Base-by-base conservation (phyloP, 2,797 vertebrate species). In the Gadopsis bispinosus region DNA sequence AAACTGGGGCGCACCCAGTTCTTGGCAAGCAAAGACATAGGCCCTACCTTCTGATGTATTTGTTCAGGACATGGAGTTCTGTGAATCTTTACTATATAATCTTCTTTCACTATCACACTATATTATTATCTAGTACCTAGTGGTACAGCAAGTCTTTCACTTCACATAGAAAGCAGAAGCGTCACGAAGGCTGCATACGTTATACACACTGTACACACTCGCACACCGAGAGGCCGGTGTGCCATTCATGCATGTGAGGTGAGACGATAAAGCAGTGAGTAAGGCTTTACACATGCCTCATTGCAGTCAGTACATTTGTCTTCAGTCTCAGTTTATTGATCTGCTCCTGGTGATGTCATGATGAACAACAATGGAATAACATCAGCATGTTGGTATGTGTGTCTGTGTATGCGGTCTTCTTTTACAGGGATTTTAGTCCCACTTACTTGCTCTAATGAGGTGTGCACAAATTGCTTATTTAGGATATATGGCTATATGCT, bases 191-290 rank as follows among this genome's bases (percentile, higher is more conserved):
- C 33, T 10, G 17, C 14, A 13, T 45, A 16, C 13, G 22, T 17
- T 19, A 12, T 35, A 41, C 1, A 39, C 37, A 54, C 11, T 59
- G 17, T 39, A 1, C 2, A 16, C 6, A 31, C 12, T 1, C 3
- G 9, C 12, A 22, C 35, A 10, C n/a, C 4, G 2, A 53, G 11
- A 9, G 39, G 5, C 50, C 8, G 48, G 26, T 41, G 11, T 22
- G 26, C 4, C 13, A 7, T 56, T 22, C 11, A 8, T 55, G 31
- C 60, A 1, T 5, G 7, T 54, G 29, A 78, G 48, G 35, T 81
- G 71, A 87, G 63, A n/a, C 1, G 47, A 7, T 11, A 2, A 41
- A 39, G 33, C 47, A 29, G 19, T 84, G 76, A 77, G 19, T 74
- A 72, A 78, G 0, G 10, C 7, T 67, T 35, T 2, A 39, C 39